These are phyloP conservation scores for Orbicella faveolata DNA, from an alignment of 64 coral and sea anemone species.

Conservation along the genomic window DNA sequence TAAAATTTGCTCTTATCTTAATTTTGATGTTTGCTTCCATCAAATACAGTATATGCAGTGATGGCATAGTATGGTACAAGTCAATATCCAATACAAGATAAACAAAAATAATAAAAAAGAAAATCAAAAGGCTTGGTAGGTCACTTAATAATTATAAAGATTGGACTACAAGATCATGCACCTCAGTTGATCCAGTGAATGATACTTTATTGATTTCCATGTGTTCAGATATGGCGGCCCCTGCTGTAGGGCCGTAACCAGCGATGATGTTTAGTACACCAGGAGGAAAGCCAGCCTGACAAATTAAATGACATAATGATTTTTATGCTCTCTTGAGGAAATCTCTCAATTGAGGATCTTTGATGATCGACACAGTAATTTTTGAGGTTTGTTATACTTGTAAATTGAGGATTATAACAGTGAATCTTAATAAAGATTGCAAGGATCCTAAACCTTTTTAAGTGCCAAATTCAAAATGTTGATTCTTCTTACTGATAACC, in stretches of 20 bases:
- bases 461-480: too few species aligned
- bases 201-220: slow-evolving; percentile 83
- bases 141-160: not conserved
- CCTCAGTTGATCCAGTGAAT: slow-evolving; percentile 92
- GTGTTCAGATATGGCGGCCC: slow-evolving; percentile 77
- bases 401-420: too few species aligned
- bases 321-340: not conserved
- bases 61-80: too few species aligned
- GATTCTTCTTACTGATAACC: too few species aligned
- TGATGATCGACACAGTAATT: not conserved
- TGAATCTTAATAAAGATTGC: too few species aligned
- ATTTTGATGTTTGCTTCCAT: too few species aligned
- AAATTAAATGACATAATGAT: not conserved
- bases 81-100: too few species aligned
- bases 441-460: too few species aligned
- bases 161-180: not conserved
- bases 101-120: too few species aligned
- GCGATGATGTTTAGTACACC: slow-evolving; percentile 82
- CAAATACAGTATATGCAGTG: too few species aligned
- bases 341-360: not conserved
- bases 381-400: too few species aligned
- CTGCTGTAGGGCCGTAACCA: slow-evolving; percentile 89
- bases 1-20: not conserved
- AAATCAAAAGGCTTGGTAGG: too few species aligned
- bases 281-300: slow-evolving; percentile 81